Percentiles rank a stretch among this genome's conserved stretches.
Conservation (phyloP, 1,140 invertebrate species). For the Drosophila littoralis region DNA sequence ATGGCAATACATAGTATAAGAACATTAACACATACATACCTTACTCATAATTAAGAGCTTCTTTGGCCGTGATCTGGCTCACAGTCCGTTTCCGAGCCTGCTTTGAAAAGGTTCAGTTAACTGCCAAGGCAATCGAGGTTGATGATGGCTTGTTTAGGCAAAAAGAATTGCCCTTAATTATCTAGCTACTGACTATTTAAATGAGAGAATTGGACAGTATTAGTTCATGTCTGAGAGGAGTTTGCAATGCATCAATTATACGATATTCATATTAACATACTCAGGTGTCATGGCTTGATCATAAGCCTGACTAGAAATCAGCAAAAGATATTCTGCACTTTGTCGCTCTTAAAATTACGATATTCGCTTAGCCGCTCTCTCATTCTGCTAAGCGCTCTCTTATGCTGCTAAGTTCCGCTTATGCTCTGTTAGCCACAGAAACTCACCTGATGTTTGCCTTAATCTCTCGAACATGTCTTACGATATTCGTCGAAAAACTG, state of each 20-base stretch:
- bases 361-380: slow-evolving; percentile 47
- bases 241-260: background rate
- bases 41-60: slow-evolving; percentile 54
- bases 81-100: slow-evolving; percentile 16
- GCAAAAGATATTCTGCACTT: slow-evolving; percentile 15
- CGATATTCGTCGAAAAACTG: slow-evolving; percentile 52
- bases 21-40: background rate
- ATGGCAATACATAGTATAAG: background rate
- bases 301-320: background rate
- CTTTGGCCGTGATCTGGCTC: slow-evolving; percentile 8
- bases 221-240: background rate
- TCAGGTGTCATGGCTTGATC: background rate
- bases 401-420: slow-evolving; percentile 11
- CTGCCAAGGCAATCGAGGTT: slow-evolving; percentile 71
- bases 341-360: slow-evolving; percentile 37
- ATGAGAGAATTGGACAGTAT: background rate
- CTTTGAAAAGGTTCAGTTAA: slow-evolving; percentile 57
- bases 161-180: slow-evolving; percentile 69
- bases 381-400: slow-evolving; percentile 13
- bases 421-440: background rate
- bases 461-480: slow-evolving; percentile 13
- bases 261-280: background rate
- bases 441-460: slow-evolving; percentile 45
- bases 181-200: slow-evolving; percentile 25
- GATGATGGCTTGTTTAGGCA: slow-evolving; percentile 52